Conservation (phyloP, 2,113 vertebrate species). For the Callionymus lyra region DNA sequence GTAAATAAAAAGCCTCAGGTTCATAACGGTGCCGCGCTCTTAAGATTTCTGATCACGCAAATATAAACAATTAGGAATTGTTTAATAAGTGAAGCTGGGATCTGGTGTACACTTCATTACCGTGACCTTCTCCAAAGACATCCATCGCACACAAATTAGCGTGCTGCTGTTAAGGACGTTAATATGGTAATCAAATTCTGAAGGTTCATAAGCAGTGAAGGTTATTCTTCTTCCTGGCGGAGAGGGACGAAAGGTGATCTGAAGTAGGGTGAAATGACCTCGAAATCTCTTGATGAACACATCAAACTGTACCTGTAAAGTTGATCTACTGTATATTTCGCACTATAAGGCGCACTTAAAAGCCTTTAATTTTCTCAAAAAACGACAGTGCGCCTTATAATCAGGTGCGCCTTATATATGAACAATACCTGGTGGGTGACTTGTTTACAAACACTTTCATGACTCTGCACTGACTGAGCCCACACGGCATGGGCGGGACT, state of each 20-base stretch:
- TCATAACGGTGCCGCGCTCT: constrained; percentile 25
- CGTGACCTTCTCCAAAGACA: constrained; percentile 66
- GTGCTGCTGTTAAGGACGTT: constrained; percentile 63
- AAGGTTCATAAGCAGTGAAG: constrained; percentile 63
- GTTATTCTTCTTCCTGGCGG: constrained; percentile 56
- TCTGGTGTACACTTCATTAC: constrained; percentile 58
- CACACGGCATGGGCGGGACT: too few relatives aligned
- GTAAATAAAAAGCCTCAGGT: constrained; percentile 21
- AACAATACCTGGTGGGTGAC: too few relatives aligned
- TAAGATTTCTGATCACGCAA: constrained; percentile 49
- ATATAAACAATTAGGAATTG: constrained; percentile 61
- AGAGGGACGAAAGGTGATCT: constrained; percentile 51
- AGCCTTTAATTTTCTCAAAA: too few relatives aligned
- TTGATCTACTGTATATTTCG: too few relatives aligned
- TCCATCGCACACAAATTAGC: constrained; percentile 65
- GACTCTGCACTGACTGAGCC: too few relatives aligned
- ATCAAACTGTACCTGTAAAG: constrained; percentile 34
- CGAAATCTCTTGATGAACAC: constrained; percentile 46
- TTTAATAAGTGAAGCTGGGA: constrained; percentile 50
- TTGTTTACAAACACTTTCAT: too few relatives aligned
- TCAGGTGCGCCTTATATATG: too few relatives aligned
- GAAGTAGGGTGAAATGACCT: constrained; percentile 49
- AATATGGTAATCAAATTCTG: constrained; percentile 67
- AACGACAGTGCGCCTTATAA: too few relatives aligned
- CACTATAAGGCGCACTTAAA: too few relatives aligned